Percentiles rank a stretch among this genome's conserved stretches.
Evolutionary conservation across 2,888 invertebrate species (phyloP).

Genomic region (Junonia oenone): DNA sequence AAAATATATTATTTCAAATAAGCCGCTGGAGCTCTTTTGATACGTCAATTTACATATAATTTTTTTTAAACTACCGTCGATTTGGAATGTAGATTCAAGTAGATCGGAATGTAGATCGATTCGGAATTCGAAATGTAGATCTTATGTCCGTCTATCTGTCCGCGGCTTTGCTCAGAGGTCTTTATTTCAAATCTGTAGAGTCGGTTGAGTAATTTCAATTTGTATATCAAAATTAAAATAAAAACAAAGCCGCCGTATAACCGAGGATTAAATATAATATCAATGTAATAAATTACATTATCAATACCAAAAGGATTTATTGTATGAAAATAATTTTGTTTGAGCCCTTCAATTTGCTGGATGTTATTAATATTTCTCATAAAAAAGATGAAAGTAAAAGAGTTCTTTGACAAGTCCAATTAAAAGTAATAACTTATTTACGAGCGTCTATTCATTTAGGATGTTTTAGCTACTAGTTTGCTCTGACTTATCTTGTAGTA

Average conservation of each 20-base stretch:
- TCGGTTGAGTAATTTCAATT: background rate
- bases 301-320: background rate
- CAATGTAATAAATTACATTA: background rate
- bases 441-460: background rate
- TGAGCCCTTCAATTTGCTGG: background rate
- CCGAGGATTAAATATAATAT: background rate
- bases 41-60: no score
- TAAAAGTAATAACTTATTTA: constrained; percentile 8
- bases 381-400: constrained; percentile 6
- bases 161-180: no score
- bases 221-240: background rate
- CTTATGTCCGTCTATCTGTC: no score
- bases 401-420: constrained; percentile 9
- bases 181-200: no score
- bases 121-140: no score
- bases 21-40: no score
- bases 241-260: no score
- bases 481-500: background rate
- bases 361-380: background rate
- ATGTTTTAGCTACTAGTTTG: background rate
- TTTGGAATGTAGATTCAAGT: no score
- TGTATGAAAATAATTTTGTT: background rate
- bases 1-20: no score
- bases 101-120: no score
- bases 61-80: no score